phyloP scores from a whole-genome alignment of 2,888 invertebrate genomes.

The Acanthosepion esculentum region DNA sequence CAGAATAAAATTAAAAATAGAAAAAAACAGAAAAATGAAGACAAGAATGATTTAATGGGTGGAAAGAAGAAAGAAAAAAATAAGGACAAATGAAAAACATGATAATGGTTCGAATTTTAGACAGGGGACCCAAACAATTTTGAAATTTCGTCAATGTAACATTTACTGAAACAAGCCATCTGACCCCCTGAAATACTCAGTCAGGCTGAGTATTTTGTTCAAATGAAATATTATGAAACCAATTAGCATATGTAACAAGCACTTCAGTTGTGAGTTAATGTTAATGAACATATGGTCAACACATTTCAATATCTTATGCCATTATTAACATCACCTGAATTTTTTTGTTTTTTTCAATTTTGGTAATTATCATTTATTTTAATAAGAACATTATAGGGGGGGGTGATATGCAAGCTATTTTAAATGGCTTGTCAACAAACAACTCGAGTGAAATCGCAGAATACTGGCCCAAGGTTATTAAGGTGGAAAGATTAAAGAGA shows the following conservation, averaged over 20 bases:
- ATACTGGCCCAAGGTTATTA: constrained; percentile 1
- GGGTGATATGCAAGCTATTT: background rate
- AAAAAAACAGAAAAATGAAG: background rate
- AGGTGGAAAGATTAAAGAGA: background rate
- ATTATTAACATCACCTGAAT: background rate
- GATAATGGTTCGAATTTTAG: background rate
- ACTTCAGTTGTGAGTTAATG: background rate
- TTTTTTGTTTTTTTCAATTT: too few species aligned
- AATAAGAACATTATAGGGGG: too few species aligned
- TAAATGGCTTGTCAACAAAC: background rate
- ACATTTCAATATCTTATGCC: background rate
- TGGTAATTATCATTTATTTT: too few species aligned
- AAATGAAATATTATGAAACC: background rate
- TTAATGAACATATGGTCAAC: background rate
- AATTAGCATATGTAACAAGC: background rate
- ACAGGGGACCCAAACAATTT: background rate
- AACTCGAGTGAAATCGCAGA: background rate
- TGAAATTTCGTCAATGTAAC: background rate
- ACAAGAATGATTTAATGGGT: background rate
- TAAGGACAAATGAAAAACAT: background rate
- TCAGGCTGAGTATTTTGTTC: background rate
- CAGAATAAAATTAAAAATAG: background rate
- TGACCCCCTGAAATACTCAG: background rate
- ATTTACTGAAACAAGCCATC: background rate
- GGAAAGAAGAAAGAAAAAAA: background rate